Percentiles rank a stretch among this genome's conserved stretches.
These are phyloP conservation scores for Orthonychiurus folsomi DNA, from an alignment of 2,888 invertebrate genomes.

Conservation along the genomic window DNA sequence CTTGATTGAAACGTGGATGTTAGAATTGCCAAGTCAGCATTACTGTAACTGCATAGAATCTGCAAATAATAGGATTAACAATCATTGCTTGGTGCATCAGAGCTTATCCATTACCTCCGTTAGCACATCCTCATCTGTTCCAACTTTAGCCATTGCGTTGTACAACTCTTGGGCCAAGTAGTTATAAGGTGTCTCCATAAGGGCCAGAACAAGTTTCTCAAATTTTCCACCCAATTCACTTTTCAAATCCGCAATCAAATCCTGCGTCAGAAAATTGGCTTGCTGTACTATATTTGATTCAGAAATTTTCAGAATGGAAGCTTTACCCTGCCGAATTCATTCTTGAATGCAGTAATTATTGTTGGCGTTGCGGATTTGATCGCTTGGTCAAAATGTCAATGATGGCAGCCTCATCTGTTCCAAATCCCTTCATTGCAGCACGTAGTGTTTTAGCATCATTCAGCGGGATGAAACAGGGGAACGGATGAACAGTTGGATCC, in stretches of 20 bases:
- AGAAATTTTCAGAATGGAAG: slow-evolving; percentile 4
- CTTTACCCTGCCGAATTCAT: slow-evolving; percentile 48
- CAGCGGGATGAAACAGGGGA: slow-evolving; percentile 54
- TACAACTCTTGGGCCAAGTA: slow-evolving; percentile 46
- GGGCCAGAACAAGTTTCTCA: slow-evolving; percentile 61
- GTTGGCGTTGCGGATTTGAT: slow-evolving; percentile 61
- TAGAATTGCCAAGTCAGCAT: slow-evolving; percentile 56
- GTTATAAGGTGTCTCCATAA: slow-evolving; percentile 55
- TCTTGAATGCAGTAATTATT: slow-evolving; percentile 55
- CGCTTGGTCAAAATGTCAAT: slow-evolving; percentile 62
- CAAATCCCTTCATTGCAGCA: slow-evolving; percentile 65
- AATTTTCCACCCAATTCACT: slow-evolving; percentile 67
- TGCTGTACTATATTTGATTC: no score
- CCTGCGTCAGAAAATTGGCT: slow-evolving; percentile 45
- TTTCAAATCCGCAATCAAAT: slow-evolving; percentile 59
- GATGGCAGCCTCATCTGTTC: slow-evolving; percentile 49
- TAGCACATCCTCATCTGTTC: slow-evolving; percentile 45
- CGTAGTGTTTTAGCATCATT: slow-evolving; percentile 59
- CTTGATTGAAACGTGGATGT: slow-evolving; percentile 54
- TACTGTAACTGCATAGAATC: slow-evolving; percentile 55
- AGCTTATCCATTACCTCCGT: slow-evolving; percentile 42
- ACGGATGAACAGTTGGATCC: slow-evolving; percentile 54
- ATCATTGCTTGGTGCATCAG: neutral
- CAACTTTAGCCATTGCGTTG: slow-evolving; percentile 42
- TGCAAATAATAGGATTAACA: no score